Conservation (phyloP, 2,113 vertebrate genomes). For the Chaetorhynchus papuensis region DNA sequence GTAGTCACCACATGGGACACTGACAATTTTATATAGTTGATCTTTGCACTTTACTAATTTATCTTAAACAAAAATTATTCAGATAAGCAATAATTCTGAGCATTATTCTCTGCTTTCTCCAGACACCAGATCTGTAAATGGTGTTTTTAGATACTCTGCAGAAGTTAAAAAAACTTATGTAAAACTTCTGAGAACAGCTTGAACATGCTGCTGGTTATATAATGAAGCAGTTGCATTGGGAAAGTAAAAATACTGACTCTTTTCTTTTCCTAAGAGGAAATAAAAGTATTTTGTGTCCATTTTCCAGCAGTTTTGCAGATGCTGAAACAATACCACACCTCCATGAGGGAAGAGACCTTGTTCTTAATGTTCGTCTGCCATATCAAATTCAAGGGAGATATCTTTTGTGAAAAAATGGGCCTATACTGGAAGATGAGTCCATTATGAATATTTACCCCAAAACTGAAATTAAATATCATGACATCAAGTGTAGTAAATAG, state of each 20-base stretch:
- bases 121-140: not conserved
- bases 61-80: not conserved
- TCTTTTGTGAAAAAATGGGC: not conserved
- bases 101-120: not conserved
- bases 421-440: not conserved
- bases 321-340: not conserved
- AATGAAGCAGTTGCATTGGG: not conserved
- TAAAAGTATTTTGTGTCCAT: not conserved
- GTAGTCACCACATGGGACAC: not conserved
- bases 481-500: accelerated
- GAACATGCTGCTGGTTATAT: not conserved
- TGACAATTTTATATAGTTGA: not conserved
- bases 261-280: not conserved
- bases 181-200: not conserved
- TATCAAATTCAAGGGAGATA: not conserved
- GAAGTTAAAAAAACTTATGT: not conserved
- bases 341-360: not conserved
- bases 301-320: not conserved
- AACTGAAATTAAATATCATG: not conserved
- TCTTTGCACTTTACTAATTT: not conserved
- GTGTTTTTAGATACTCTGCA: not conserved
- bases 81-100: not conserved
- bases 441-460: not conserved
- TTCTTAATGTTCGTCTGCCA: not conserved
- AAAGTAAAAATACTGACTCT: not conserved